Conservation (phyloP, 2,113 vertebrate genomes). For the Zeus faber region DNA sequence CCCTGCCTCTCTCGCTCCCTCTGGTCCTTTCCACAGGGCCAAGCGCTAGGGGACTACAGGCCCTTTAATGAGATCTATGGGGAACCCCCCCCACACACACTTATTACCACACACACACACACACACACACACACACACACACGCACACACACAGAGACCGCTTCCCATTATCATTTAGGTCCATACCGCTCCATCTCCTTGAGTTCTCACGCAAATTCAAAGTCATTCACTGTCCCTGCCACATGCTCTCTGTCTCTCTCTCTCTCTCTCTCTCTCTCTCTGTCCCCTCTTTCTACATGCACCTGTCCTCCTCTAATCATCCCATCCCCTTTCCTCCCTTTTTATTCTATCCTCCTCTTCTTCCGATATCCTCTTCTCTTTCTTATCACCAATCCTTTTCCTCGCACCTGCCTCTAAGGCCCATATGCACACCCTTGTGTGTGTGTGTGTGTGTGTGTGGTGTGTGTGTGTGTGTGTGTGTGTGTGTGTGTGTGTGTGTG, state of each 20-base stretch:
- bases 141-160: neutral
- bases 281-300: neutral
- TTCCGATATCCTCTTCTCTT: neutral
- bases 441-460: neutral
- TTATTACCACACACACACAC: too few species aligned
- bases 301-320: constrained; percentile 24
- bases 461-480: neutral
- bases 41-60: neutral
- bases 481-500: neutral
- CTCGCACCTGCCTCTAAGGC: too few species aligned
- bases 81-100: neutral
- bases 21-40: constrained; percentile 7
- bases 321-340: neutral
- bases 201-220: neutral
- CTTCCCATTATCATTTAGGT: neutral
- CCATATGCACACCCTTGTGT: too few species aligned
- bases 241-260: neutral
- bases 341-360: neutral
- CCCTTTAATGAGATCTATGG: neutral
- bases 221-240: neutral
- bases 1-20: constrained; percentile 27
- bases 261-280: neutral
- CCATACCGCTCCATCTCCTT: neutral
- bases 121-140: constrained; percentile 7
- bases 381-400: too few species aligned